Evolutionary conservation across 2,797 vertebrate genomes (phyloP).

Genomic region (Squalus acanthias): DNA sequence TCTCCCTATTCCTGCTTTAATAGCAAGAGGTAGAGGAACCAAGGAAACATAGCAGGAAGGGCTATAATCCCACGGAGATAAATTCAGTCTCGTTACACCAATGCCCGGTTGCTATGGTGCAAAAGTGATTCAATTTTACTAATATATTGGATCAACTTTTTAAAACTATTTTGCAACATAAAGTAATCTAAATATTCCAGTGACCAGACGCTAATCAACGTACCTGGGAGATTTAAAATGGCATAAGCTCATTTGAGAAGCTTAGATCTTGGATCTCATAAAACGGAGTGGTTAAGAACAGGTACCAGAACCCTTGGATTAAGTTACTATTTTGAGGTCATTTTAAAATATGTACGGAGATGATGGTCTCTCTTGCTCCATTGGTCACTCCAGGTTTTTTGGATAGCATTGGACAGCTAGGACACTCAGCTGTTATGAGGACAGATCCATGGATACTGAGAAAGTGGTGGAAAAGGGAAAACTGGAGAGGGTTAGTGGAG

Average conservation of each 20-base stretch:
- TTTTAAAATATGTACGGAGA: neutral
- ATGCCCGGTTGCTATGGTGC: neutral
- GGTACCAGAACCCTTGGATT: neutral
- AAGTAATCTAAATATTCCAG: neutral
- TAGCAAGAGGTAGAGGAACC: neutral
- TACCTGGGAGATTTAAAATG: neutral
- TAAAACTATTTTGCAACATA: neutral
- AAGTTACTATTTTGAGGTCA: neutral
- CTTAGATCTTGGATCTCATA: neutral
- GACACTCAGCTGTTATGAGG: neutral
- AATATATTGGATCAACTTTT: neutral
- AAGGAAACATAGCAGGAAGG: neutral
- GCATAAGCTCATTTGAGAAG: neutral
- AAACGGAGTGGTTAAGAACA: neutral
- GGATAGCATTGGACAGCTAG: neutral
- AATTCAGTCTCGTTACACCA: neutral
- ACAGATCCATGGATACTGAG: neutral
- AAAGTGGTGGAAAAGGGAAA: too few relatives aligned
- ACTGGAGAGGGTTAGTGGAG: neutral
- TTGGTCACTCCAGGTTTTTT: neutral
- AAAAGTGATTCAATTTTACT: neutral
- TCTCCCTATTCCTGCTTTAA: neutral
- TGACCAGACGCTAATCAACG: neutral
- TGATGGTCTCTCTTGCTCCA: neutral
- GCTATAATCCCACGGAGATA: neutral